These are phyloP conservation scores for Otolemur garnettii DNA, from an alignment of 2,113 vertebrate genomes.

Conservation along the genomic window DNA sequence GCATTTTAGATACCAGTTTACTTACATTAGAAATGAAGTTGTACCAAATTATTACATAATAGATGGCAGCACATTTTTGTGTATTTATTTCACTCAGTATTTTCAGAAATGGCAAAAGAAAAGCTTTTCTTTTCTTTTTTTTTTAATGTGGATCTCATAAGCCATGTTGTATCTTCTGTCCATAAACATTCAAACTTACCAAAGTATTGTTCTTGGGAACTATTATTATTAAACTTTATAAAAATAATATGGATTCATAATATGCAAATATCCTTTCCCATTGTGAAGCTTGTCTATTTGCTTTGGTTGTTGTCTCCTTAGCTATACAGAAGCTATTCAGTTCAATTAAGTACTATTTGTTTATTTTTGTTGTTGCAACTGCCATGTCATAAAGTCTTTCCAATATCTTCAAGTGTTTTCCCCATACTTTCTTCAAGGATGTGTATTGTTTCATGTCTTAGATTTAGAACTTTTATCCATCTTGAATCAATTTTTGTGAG, in stretches of 20 bases:
- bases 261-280: too few relatives aligned
- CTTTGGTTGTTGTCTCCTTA: too few relatives aligned
- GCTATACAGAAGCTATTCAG: too few relatives aligned
- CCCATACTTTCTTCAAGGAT: too few relatives aligned
- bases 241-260: background rate
- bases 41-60: background rate
- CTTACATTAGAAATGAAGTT: background rate
- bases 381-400: too few relatives aligned
- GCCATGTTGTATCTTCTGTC: background rate
- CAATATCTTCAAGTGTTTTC: too few relatives aligned
- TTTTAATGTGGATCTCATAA: background rate
- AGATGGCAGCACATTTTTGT: background rate
- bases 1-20: background rate
- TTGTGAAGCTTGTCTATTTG: too few relatives aligned
- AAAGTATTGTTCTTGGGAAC: background rate
- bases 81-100: background rate
- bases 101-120: background rate
- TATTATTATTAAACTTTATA: background rate
- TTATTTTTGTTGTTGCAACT: too few relatives aligned
- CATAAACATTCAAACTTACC: background rate
- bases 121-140: background rate
- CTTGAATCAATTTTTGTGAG: too few relatives aligned
- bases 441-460: too few relatives aligned
- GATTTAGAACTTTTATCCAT: too few relatives aligned
- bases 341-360: too few relatives aligned